phyloP scores from a whole-genome alignment of 2,888 invertebrate species.

The Eilema sororculum region DNA sequence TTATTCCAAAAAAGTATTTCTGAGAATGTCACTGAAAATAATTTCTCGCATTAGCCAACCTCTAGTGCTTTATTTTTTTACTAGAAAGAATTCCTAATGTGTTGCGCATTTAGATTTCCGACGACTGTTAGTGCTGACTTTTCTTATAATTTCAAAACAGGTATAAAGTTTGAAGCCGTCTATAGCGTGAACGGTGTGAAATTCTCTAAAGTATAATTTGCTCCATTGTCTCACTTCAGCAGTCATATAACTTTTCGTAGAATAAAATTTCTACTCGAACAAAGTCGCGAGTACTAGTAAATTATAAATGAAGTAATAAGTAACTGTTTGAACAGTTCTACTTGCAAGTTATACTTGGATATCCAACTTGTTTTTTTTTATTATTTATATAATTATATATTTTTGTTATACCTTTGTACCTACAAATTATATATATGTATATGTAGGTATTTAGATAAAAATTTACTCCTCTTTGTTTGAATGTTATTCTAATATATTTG shows the following conservation, averaged over 20 bases:
- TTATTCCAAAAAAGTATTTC: neutral
- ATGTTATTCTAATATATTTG: too few relatives aligned
- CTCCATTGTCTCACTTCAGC: neutral
- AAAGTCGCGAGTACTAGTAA: neutral
- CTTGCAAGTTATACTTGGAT: neutral
- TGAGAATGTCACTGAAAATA: neutral
- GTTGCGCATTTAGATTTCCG: neutral
- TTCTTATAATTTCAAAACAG: neutral
- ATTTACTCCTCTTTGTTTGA: too few relatives aligned
- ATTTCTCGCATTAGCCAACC: neutral
- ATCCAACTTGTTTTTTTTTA: neutral
- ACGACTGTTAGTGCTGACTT: neutral
- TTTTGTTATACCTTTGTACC: too few relatives aligned
- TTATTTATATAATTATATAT: too few relatives aligned
- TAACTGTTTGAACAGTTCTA: neutral
- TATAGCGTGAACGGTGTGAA: neutral
- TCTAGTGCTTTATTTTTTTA: neutral
- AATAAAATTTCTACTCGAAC: neutral
- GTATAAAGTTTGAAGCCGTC: neutral
- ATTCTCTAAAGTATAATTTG: neutral
- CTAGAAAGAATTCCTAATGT: neutral
- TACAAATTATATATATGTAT: too few relatives aligned
- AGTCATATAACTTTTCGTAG: conserved; percentile 2
- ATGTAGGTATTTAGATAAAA: too few relatives aligned
- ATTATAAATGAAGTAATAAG: conserved; percentile 2